A percentile compares a stretch with the other conserved stretches of the same genome.
phyloP scores from a whole-genome alignment of 2,888 invertebrate genomes.

The Tethea ocularis region DNA sequence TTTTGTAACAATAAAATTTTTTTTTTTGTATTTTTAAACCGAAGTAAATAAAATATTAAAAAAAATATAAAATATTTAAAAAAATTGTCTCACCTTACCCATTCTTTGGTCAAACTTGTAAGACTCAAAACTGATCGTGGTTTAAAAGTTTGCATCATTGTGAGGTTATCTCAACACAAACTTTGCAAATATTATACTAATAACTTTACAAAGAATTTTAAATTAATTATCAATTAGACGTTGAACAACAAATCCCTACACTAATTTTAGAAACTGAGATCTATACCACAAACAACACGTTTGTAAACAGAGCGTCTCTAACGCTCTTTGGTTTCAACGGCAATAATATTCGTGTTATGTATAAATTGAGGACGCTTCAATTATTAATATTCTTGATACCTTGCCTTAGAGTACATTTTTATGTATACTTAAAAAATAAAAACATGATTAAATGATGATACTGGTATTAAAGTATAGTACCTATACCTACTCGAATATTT shows the following conservation, averaged over 20 bases:
- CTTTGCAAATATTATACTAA: not conserved
- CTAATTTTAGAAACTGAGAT: not conserved
- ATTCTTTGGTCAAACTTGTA: not conserved
- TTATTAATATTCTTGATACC: not conserved
- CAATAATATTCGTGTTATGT: not conserved
- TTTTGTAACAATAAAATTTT: no score
- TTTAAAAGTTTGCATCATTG: not conserved
- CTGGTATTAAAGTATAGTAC: not conserved
- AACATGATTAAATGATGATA: not conserved
- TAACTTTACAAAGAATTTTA: not conserved
- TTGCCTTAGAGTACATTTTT: not conserved
- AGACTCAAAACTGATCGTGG: not conserved
- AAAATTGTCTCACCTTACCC: not conserved
- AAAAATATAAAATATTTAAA: no score
- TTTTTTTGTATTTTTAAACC: no score
- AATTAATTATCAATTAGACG: not conserved
- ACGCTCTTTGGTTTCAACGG: not conserved
- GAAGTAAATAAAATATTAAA: no score
- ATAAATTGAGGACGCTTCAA: not conserved
- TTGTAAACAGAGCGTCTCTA: not conserved
- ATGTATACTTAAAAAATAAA: not conserved
- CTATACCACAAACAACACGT: not conserved
- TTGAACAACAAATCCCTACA: not conserved
- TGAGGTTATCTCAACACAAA: not conserved
- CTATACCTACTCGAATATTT: not conserved